Base-by-base conservation (phyloP, 2,888 invertebrate genomes). In the Acrobasis consociella region DNA sequence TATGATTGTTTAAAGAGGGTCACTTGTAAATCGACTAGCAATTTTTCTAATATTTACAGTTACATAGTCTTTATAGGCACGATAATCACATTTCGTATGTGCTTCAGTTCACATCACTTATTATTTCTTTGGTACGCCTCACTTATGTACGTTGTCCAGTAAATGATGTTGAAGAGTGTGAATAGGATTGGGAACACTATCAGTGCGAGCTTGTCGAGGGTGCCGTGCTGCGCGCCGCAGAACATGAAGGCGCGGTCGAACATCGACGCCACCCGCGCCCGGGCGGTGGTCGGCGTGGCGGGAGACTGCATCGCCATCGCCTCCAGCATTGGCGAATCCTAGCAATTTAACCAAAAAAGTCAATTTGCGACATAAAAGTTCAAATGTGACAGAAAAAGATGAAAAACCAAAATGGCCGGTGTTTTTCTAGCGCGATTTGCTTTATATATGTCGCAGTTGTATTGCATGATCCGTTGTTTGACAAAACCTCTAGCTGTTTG, bases 61-160 rank as follows among this genome's bases (percentile, higher is more conserved):
- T 67, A 73, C 76, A 70, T 75, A 62, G 66, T 71, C 70, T 74
- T 68, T 65, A 65, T 77, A 81, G 82, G 84, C 85, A 85, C 84
- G 80, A 65, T 67, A 66, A 68, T 67, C 69, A 72, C 72, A 64
- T 66, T 66, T 66, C 39, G 56, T 42, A 16, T 46, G 66, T 71
- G 68, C n/a, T 11, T 39, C 16, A n/a, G 64, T 56, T 75, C 71
- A 72, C 71, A 70, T 80, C 77, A 84, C 73, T 81, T 77, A 68
- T 72, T 77, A 74, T 78, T 76, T 66, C 79, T 82, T 64, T 82
- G 80, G 69, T 89, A 81, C 39, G 94, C 94, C 76, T 94, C 94
- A 81, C 89, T 94, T 64, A 94, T 87, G 79, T 94, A 94, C 64
- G 93, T 92, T 68, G 94, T 93, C 94, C 94, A 94, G 78, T 94